Percentiles rank a stretch among this genome's conserved stretches.
phyloP scores from a whole-genome alignment of 2,113 vertebrate species.

The Andinoacara biseriatus region DNA sequence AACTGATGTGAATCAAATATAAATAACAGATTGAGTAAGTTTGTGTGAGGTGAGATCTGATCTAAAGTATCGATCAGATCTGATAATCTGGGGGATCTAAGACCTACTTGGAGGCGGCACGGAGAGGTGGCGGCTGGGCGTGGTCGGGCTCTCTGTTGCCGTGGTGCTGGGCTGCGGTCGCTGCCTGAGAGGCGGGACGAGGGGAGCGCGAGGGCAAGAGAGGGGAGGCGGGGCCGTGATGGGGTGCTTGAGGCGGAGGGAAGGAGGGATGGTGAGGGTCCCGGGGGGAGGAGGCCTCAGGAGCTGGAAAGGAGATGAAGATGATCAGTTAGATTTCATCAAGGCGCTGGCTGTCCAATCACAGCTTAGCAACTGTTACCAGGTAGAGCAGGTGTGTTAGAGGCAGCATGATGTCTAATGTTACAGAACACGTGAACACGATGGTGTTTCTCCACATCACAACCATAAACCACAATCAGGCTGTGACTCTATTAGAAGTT shows the following conservation, averaged over 20 bases:
- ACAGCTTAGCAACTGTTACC: conserved; percentile 15
- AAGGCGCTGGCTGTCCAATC: not conserved
- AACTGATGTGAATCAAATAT: not conserved
- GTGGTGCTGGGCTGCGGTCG: conserved; percentile 61
- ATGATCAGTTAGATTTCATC: not conserved
- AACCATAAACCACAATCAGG: not conserved
- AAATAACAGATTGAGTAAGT: not conserved
- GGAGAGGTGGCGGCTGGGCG: conserved; percentile 70
- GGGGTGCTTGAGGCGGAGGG: conserved; percentile 71
- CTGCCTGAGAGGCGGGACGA: conserved; percentile 77
- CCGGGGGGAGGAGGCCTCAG: conserved; percentile 75
- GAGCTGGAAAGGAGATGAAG: conserved; percentile 54
- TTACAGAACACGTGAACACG: no score
- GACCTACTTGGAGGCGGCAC: conserved; percentile 80
- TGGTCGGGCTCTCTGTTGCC: conserved; percentile 53
- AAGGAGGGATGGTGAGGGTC: conserved; percentile 76
- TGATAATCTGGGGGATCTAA: not conserved
- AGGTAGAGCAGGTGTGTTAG: fast-evolving
- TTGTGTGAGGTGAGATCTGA: fast-evolving
- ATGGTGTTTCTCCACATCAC: not conserved
- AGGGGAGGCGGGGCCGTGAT: conserved; percentile 60
- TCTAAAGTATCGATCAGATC: no score
- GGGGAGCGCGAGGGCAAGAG: conserved; percentile 57
- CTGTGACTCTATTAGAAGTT: not conserved
- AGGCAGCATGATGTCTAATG: not conserved